Evolutionary conservation across 2,797 vertebrate species (phyloP).

Genomic region (Acanthurus tractus): DNA sequence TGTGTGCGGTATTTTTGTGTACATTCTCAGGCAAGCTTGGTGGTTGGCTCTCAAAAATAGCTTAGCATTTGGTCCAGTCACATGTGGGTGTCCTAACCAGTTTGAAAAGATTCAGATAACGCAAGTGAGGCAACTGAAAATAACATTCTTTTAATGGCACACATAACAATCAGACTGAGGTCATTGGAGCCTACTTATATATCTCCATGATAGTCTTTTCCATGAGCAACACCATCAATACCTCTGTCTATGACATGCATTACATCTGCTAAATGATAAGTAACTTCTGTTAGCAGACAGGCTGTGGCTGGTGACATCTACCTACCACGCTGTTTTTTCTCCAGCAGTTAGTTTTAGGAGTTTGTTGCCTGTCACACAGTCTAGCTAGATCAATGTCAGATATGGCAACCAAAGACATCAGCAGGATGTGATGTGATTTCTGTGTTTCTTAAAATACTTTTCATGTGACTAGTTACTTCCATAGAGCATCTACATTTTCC

Average conservation of each 20-base stretch:
- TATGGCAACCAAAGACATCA: constrained; percentile 49
- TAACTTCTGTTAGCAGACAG: background rate
- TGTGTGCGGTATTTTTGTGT: constrained; percentile 7
- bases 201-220: too few species aligned
- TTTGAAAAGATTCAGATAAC: constrained; percentile 53
- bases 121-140: constrained; percentile 36
- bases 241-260: background rate
- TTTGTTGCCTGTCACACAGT: constrained; percentile 21
- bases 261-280: background rate
- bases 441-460: constrained; percentile 53
- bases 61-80: constrained; percentile 53
- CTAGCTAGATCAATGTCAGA: constrained; percentile 22
- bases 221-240: background rate
- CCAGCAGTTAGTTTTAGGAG: background rate
- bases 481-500: constrained; percentile 6
- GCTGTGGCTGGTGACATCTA: too few species aligned
- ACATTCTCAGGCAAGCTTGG: constrained; percentile 33
- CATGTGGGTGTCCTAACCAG: constrained; percentile 29
- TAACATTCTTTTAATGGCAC: constrained; percentile 33
- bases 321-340: too few species aligned
- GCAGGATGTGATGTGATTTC: constrained; percentile 46
- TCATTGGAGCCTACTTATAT: background rate
- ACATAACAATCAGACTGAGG: constrained; percentile 11
- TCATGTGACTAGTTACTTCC: constrained; percentile 37
- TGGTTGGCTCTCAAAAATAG: constrained; percentile 63